Percentiles rank a stretch among this genome's conserved stretches.
These are phyloP conservation scores for Rotaria socialis DNA, from an alignment of 2,888 invertebrate species.

Conservation along the genomic window DNA sequence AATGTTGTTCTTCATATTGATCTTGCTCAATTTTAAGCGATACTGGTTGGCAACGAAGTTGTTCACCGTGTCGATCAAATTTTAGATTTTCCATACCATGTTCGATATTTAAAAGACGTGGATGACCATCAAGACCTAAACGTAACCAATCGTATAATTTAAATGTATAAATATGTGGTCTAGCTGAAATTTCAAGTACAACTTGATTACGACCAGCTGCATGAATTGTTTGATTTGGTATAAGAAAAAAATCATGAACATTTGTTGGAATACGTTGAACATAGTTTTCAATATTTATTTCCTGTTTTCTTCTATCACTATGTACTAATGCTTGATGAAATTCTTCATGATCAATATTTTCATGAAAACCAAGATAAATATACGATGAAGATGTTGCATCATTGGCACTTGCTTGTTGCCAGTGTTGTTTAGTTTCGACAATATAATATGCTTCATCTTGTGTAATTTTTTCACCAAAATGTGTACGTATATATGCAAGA, in stretches of 20 bases:
- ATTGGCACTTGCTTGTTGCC: neutral
- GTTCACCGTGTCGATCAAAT: neutral
- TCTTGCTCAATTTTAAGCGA: neutral
- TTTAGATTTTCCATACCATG: conserved; percentile 25
- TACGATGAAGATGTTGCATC: neutral
- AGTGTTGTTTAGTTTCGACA: neutral
- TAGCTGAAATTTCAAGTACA: neutral
- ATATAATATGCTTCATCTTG: conserved; percentile 36
- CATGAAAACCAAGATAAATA: conserved; percentile 6
- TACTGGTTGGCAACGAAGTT: neutral
- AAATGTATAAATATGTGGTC: conserved; percentile 10
- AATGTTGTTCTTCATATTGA: conserved; percentile 4
- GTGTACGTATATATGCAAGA: neutral
- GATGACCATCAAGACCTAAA: neutral
- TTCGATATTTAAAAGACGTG: neutral
- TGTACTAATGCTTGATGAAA: neutral
- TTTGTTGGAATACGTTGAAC: neutral
- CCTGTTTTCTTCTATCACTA: neutral
- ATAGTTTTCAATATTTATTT: neutral
- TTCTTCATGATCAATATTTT: neutral
- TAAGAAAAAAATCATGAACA: neutral
- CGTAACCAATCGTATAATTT: conserved; percentile 32
- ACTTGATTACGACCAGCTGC: neutral
- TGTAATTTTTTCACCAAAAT: conserved; percentile 1
- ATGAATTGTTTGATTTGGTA: conserved; percentile 24